Conservation (phyloP, 2,888 invertebrate species). For the Dascillus cervinus region DNA sequence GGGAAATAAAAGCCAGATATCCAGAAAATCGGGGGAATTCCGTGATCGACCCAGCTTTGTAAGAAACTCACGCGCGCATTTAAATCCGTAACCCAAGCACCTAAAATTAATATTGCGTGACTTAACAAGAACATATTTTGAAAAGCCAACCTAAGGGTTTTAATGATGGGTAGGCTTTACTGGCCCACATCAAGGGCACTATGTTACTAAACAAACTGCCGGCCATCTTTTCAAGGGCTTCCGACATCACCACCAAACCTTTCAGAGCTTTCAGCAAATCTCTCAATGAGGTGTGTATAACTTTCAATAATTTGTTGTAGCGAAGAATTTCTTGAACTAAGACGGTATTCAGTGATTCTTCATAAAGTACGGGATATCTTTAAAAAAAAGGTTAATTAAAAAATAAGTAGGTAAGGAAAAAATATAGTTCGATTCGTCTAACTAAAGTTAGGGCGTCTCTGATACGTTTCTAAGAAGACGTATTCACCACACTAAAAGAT, state of each 20-base stretch:
- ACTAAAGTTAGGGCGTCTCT: too few species aligned
- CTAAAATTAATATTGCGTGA: too few species aligned
- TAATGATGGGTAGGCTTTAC: conserved; percentile 59
- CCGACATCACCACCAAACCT: conserved; percentile 73
- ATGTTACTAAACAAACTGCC: conserved; percentile 55
- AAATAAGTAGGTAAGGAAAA: too few species aligned
- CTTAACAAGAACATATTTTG: conserved; percentile 3
- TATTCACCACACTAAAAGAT: too few species aligned
- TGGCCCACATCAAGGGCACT: conserved; percentile 65
- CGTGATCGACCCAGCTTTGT: conserved; percentile 55
- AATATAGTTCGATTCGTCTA: background rate
- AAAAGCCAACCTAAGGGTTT: conserved; percentile 55
- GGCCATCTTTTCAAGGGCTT: conserved; percentile 63
- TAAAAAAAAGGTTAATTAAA: conserved; percentile 1
- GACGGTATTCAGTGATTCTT: conserved; percentile 85
- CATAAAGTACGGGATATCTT: conserved; percentile 77
- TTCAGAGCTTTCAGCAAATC: conserved; percentile 65
- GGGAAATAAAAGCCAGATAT: conserved; percentile 82
- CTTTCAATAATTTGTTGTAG: conserved; percentile 58
- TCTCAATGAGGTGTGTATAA: conserved; percentile 50
- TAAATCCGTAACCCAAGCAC: conserved; percentile 60
- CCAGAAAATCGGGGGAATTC: conserved; percentile 73
- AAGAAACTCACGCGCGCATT: conserved; percentile 56
- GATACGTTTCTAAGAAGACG: too few species aligned
- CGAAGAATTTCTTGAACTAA: conserved; percentile 78